These are phyloP conservation scores for Sebastes fasciatus DNA, from an alignment of 2,113 vertebrate genomes.

Conservation along the genomic window DNA sequence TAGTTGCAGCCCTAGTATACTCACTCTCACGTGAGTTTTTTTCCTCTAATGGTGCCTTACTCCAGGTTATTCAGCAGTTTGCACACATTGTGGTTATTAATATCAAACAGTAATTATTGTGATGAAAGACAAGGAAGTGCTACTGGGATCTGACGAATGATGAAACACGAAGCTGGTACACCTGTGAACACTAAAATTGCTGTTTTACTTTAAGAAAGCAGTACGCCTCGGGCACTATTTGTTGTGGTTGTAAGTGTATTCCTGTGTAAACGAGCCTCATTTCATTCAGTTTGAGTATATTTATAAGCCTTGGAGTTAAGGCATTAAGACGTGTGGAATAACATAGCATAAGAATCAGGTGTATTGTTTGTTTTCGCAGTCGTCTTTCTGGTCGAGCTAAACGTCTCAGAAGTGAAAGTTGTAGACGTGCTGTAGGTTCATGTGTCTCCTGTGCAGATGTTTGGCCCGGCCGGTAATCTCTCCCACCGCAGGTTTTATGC, in stretches of 20 bases:
- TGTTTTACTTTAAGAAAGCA: neutral
- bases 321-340: neutral
- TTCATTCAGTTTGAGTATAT: neutral
- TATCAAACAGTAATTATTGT: neutral
- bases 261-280: neutral
- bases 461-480: conserved; percentile 38
- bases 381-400: neutral
- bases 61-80: neutral
- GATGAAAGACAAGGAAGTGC: neutral
- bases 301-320: neutral
- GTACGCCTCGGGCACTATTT: neutral
- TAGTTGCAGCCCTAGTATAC: too few species aligned
- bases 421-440: conserved; percentile 22
- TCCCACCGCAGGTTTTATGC: conserved; percentile 38
- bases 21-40: too few species aligned
- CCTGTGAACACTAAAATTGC: neutral
- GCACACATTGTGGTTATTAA: neutral
- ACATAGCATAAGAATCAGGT: neutral
- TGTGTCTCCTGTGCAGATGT: conserved; percentile 56
- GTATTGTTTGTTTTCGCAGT: neutral
- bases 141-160: neutral
- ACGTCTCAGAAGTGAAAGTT: conserved; percentile 6
- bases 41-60: neutral
- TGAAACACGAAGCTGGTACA: neutral
- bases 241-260: too few species aligned